These are phyloP conservation scores for Zophobas morio DNA, from an alignment of 1,140 invertebrate genomes.

Conservation along the genomic window DNA sequence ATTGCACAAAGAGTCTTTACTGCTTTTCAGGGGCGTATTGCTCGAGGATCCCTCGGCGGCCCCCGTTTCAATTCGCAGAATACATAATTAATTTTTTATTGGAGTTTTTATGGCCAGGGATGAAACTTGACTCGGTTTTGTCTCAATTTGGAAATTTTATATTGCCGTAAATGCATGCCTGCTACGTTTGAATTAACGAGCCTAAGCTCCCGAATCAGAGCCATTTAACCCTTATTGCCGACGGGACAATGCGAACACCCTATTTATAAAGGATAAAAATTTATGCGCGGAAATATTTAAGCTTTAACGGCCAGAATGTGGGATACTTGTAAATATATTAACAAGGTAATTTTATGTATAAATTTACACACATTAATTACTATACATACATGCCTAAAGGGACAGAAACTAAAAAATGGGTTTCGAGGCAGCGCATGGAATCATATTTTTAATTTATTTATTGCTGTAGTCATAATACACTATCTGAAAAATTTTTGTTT, in stretches of 20 bases:
- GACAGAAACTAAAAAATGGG: too few relatives aligned
- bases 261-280: too few relatives aligned
- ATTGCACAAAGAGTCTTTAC: conserved; percentile 53
- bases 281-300: too few relatives aligned
- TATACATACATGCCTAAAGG: too few relatives aligned
- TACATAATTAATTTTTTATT: conserved; percentile 50
- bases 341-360: too few relatives aligned
- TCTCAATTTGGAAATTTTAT: conserved; percentile 46
- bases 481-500: too few relatives aligned
- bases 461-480: too few relatives aligned
- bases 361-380: too few relatives aligned
- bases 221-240: background rate
- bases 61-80: conserved; percentile 43
- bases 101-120: conserved; percentile 32
- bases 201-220: background rate
- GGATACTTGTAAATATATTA: too few relatives aligned
- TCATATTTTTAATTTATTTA: too few relatives aligned
- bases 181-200: background rate
- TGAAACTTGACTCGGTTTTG: conserved; percentile 39
- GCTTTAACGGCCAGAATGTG: too few relatives aligned
- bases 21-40: conserved; percentile 46
- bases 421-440: too few relatives aligned
- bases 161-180: conserved; percentile 32
- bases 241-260: background rate
- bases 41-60: conserved; percentile 31